Conservation (phyloP, 2,797 vertebrate genomes). For the Cygnus olor region DNA sequence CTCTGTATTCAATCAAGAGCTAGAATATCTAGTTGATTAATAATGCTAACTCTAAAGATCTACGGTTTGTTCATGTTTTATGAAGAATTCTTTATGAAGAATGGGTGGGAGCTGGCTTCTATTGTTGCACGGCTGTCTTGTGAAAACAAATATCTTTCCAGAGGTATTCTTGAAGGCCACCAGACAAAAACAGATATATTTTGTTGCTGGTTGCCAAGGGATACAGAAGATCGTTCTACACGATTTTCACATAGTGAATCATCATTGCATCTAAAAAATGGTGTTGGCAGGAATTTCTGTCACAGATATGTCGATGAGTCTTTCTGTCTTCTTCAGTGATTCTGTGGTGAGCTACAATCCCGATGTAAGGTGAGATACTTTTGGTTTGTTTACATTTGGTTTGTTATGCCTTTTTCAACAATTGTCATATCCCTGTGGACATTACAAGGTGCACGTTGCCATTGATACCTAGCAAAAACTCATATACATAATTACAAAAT, state of each 20-base stretch:
- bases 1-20: not conserved
- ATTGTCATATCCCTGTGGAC: not conserved
- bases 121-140: not conserved
- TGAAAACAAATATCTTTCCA: constrained; percentile 60
- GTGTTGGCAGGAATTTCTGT: constrained; percentile 21
- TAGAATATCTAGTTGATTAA: not conserved
- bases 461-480: not conserved
- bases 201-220: constrained; percentile 67
- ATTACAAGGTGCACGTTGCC: not conserved
- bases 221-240: constrained; percentile 45
- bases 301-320: accelerated
- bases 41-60: not conserved
- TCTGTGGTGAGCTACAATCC: not conserved
- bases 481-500: not conserved
- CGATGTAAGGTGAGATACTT: not conserved
- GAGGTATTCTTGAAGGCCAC: constrained; percentile 38
- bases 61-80: not conserved
- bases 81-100: constrained; percentile 10
- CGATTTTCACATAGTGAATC: constrained; percentile 42
- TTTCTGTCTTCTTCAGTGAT: not conserved
- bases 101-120: not conserved
- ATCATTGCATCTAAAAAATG: constrained; percentile 32
- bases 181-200: constrained; percentile 63
- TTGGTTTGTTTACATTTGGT: not conserved
- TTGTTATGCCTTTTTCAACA: not conserved